Conservation (phyloP, 2,113 vertebrate species). For the Amphiprion ocellaris region DNA sequence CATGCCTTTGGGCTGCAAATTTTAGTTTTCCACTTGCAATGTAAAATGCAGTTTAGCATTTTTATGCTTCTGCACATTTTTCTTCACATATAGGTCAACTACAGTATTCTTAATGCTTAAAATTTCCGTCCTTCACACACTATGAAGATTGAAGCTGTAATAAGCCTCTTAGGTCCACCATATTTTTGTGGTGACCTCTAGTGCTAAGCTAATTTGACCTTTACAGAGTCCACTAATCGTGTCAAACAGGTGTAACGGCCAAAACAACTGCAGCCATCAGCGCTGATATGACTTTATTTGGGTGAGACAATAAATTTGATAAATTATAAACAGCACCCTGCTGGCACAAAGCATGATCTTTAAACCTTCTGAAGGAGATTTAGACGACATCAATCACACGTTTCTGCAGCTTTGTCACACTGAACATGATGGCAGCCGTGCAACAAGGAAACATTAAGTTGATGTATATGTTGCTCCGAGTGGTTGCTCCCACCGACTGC, state of each 20-base stretch:
- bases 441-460: conserved; percentile 22
- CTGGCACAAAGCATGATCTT: neutral
- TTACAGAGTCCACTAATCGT: conserved; percentile 8
- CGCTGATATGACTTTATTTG: conserved; percentile 10
- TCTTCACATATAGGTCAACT: no score
- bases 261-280: conserved; percentile 9
- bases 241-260: neutral
- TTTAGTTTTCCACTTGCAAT: no score
- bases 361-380: neutral
- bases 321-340: neutral
- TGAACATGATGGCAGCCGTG: neutral
- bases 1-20: no score
- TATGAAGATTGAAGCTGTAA: neutral
- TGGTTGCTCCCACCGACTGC: conserved; percentile 13
- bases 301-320: conserved; percentile 18
- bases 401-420: neutral
- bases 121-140: no score
- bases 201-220: neutral
- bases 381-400: neutral
- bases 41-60: no score
- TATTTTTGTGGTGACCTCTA: neutral
- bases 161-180: no score
- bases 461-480: conserved; percentile 27
- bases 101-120: no score
- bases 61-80: no score